phyloP scores from a whole-genome alignment of 2,797 vertebrate species.

The Falco novaeseelandiae region DNA sequence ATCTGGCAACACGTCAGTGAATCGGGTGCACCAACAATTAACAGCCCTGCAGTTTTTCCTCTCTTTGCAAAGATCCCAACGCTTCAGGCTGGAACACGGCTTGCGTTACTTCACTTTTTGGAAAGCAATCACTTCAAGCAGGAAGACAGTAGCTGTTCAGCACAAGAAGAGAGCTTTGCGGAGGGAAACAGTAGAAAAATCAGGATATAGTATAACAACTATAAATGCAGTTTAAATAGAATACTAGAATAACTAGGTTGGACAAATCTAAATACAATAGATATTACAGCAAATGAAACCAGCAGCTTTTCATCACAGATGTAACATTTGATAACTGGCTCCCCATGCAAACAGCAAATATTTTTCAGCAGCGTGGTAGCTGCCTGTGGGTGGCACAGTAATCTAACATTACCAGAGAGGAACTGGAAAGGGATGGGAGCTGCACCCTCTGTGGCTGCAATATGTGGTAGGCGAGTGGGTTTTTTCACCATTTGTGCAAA shows the following conservation, averaged over 20 bases:
- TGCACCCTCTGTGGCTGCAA: rapidly evolving
- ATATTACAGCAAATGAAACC: background rate
- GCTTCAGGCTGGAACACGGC: rapidly evolving
- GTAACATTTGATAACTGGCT: background rate
- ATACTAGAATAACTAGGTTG: background rate
- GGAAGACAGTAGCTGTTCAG: background rate
- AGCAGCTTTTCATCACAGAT: background rate
- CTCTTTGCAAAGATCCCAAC: background rate
- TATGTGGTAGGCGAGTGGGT: background rate
- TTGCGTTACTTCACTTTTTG: background rate
- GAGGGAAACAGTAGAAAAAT: background rate
- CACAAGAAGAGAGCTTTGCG: background rate
- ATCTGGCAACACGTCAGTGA: background rate
- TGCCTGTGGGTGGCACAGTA: slow-evolving; percentile 60
- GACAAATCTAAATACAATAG: background rate
- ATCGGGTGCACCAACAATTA: rapidly evolving
- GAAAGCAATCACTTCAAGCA: background rate
- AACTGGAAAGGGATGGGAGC: background rate
- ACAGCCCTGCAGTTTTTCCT: background rate
- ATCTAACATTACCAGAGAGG: background rate
- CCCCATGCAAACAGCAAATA: background rate
- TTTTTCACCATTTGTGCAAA: background rate
- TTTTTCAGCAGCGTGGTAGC: background rate
- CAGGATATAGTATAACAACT: background rate
- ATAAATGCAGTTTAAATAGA: background rate